Evolutionary conservation across 2,113 vertebrate species (phyloP), one percentile per base, ranked within the genome.

Genomic region (Corapipo altera): DNA sequence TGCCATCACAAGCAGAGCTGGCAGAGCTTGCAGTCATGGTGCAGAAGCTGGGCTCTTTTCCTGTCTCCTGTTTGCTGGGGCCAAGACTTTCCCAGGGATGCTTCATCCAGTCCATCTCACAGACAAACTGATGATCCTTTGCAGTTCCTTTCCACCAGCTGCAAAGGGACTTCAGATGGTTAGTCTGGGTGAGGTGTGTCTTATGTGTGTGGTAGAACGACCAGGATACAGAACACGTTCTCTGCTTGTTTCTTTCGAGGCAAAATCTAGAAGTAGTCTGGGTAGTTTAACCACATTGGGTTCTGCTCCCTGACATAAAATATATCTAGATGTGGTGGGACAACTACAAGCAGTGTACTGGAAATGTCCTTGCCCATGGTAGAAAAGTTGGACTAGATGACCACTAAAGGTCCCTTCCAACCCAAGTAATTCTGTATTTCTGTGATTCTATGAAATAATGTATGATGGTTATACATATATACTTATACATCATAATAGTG

Each of bases 181-280:
- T 77, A 28, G 12, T 81, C 57, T 67, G 39, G 28, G 35, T 5
- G 43, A 65, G 39, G 12, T 35, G 20, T 9, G 39, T 69, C 18
- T 84, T 32, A 12, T 0, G 0, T 82, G 33, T 1, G 0, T 27
- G 30, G 62, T 4, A 54, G 24, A 41, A 9, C 3, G 11, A 26
- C 33, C 22, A 37, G 33, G 20, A 26, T 76, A 58, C 5, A 58
- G 59, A n/a, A 49, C 12, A 72, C 5, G 9, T 72, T 89, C 28
- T 89, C 32, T 81, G 24, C 18, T 66, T 12, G 8, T 39, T 80
- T 87, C 65, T 39, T 88, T 51, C 52, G 46, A 88, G 54, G 30
- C 20, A 23, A 73, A 48, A 72, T 67, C 20, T 39, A 26, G 30
- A 92, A 78, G 16, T 1, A 55, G 17, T 48, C 11, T 49, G 32